Conservation (phyloP, 2,888 invertebrate species). For the Brenthis daphne region DNA sequence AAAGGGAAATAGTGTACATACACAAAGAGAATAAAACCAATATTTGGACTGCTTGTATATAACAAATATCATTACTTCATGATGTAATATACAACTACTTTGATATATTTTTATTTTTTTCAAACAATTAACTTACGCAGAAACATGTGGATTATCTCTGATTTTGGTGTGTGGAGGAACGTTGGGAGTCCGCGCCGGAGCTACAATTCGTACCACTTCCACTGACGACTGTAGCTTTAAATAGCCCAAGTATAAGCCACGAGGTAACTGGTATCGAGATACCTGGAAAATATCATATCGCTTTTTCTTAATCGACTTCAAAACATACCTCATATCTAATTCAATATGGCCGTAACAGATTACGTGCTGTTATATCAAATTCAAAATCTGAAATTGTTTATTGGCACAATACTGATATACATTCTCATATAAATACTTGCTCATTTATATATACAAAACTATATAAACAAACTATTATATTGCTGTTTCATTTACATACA, state of each 20-base stretch:
- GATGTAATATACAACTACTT: too few species aligned
- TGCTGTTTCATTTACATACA: background rate
- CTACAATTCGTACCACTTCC: conserved; percentile 95
- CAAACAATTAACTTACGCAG: conserved; percentile 86
- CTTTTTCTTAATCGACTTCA: too few species aligned
- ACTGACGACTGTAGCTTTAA: conserved; percentile 98
- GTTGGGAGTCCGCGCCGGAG: conserved; percentile 95
- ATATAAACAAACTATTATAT: background rate
- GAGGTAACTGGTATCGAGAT: conserved; percentile 90
- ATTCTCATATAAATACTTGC: too few species aligned
- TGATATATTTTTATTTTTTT: background rate
- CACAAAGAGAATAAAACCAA: too few species aligned
- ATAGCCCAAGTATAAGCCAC: conserved; percentile 97
- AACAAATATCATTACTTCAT: background rate
- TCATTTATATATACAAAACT: too few species aligned
- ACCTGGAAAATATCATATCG: conserved; percentile 75
- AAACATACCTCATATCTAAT: too few species aligned
- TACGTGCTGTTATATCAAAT: too few species aligned
- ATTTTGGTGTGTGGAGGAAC: conserved; percentile 96
- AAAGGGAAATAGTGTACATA: too few species aligned
- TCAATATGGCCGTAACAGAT: too few species aligned
- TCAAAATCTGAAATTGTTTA: too few species aligned
- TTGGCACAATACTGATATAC: too few species aligned
- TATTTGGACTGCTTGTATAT: too few species aligned
- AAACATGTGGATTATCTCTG: conserved; percentile 97